These are phyloP conservation scores for Aphelenchoides besseyi DNA, from an alignment of 1,140 invertebrate species.

Conservation along the genomic window DNA sequence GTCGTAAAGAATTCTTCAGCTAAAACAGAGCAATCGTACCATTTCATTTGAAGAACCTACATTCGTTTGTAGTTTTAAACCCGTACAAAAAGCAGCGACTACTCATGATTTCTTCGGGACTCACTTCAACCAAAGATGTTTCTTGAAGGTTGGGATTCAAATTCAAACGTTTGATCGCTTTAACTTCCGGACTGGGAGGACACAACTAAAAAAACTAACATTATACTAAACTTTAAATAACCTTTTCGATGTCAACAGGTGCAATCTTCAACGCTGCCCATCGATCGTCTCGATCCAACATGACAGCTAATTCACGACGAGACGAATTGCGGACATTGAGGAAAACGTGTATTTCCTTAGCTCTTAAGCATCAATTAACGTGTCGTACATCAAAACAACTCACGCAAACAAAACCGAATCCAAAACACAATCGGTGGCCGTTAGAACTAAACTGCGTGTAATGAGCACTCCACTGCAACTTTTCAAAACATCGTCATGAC, in stretches of 20 bases:
- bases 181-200: background rate
- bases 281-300: background rate
- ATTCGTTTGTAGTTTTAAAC: background rate
- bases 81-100: conserved; percentile 1
- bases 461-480: conserved; percentile 1
- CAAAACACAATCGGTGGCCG: conserved; percentile 2
- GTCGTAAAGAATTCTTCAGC: background rate
- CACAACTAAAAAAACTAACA: conserved; percentile 1
- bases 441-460: background rate
- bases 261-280: background rate
- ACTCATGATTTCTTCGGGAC: background rate
- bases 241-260: background rate
- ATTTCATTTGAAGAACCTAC: background rate
- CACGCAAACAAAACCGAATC: too few relatives aligned
- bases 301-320: background rate
- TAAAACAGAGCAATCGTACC: conserved; percentile 2
- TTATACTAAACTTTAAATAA: background rate
- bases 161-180: background rate
- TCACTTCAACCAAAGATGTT: background rate
- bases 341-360: background rate
- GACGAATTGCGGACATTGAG: background rate
- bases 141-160: background rate
- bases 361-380: background rate
- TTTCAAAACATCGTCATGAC: background rate
- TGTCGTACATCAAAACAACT: too few relatives aligned